Evolutionary conservation across 2,797 vertebrate species (phyloP), one percentile per base, ranked within the genome.

Genomic region (Hyperoplus lanceolatus): DNA sequence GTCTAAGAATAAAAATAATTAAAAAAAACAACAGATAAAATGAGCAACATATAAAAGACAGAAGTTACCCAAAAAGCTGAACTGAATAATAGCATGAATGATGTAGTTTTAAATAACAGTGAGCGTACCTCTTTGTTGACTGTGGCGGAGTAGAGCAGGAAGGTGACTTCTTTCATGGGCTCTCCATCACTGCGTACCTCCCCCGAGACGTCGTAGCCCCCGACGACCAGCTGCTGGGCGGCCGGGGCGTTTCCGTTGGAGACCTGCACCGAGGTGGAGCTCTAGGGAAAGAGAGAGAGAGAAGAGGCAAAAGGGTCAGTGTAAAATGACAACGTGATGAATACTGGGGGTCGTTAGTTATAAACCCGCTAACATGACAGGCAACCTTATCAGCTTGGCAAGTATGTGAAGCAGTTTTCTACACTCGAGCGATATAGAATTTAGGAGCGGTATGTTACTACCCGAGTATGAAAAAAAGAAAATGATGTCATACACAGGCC

Each of bases 91-190:
- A 21, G 21, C 21, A 21, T 21, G 21, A 21, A 21, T 21, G 1
- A 70, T 63, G 29, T 36, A 13, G 41, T 73, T 36, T 18, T 42
- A 11, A 42, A 75, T 50, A 9, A 39, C 55, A 0, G 39, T 15
- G 0, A 7, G 12, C 70, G 93, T 90, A 99, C 98, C 97, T 98
- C 97, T 90, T 93, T 96, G 69, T 90, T 85, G 63, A 97, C 95
- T 0, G 90, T 90, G 45, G 97, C 94, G 0, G 98, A 99, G 85
- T 98, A 99, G 59, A 99, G 96, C 1, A 99, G 96, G 82, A 99
- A 99, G 92, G 96, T 97, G 90, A 99, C 98, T 21, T 97, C 98
- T 84, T 98, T 99, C 98, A 99, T 99, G 41, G 98, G 98, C 65
- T 99, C 98, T 80, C 98, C 97, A 48, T 99, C 98, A 49, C 98